These are phyloP conservation scores for Rapana venosa DNA, from an alignment of 2,888 invertebrate genomes.

Conservation along the genomic window DNA sequence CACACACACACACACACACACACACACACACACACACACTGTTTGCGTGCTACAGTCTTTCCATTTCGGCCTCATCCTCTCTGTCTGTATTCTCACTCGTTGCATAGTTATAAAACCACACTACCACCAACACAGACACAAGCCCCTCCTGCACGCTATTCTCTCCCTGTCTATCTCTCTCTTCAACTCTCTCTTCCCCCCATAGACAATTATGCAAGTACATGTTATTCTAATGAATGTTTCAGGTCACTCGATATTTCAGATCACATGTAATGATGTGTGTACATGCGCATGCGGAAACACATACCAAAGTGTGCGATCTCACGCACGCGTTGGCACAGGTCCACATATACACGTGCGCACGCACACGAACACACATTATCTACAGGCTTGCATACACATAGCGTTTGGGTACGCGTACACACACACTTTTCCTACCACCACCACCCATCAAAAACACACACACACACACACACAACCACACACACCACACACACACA, in stretches of 20 bases:
- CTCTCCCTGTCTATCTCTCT: not conserved
- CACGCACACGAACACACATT: not conserved
- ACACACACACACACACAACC: not conserved
- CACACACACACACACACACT: not conserved
- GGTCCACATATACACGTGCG: not conserved
- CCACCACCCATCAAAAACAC: not conserved
- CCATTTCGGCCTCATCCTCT: too few relatives aligned
- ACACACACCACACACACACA: not conserved
- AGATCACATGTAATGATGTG: too few relatives aligned
- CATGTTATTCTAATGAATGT: too few relatives aligned
- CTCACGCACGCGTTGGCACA: not conserved
- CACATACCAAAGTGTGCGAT: not conserved
- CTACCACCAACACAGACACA: not conserved
- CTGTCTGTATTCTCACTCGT: too few relatives aligned
- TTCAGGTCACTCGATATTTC: too few relatives aligned
- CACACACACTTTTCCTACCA: not conserved
- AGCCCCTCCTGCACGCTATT: not conserved
- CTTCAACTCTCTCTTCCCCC: too few relatives aligned
- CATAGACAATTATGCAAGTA: too few relatives aligned
- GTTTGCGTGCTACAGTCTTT: too few relatives aligned
- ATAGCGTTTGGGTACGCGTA: not conserved
- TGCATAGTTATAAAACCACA: not conserved
- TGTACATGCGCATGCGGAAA: too few relatives aligned
- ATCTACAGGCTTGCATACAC: not conserved
- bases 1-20: slow-evolving; percentile 12